Conservation (phyloP, 2,113 vertebrate species). For the Sphaerodactylus townsendi region DNA sequence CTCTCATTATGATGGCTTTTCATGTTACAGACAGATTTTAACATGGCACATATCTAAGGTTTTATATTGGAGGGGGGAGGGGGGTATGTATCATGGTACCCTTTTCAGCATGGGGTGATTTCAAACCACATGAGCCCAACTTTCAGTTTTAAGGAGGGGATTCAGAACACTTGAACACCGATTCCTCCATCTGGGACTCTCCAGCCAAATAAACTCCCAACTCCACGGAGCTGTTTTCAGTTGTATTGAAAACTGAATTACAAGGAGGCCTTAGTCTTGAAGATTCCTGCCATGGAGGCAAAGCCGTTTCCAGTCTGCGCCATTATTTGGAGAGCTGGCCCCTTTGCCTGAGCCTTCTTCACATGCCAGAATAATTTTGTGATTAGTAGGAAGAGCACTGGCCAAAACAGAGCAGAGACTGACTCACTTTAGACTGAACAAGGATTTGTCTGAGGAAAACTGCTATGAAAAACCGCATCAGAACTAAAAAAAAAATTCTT, state of each 20-base stretch:
- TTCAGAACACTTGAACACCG: not conserved
- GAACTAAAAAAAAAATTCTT: too few species aligned
- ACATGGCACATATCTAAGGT: not conserved
- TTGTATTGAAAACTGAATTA: not conserved
- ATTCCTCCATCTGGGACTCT: not conserved
- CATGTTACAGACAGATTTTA: not conserved
- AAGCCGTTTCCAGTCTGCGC: not conserved
- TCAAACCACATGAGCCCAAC: not conserved
- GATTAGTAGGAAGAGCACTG: too few species aligned
- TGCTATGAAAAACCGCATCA: too few species aligned
- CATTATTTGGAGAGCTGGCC: not conserved
- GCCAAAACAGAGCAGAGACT: not conserved
- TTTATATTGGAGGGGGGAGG: not conserved
- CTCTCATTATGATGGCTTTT: not conserved
- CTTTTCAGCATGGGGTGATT: not conserved
- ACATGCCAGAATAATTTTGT: not conserved
- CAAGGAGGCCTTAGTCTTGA: not conserved
- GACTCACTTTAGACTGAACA: not conserved
- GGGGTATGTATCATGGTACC: too few species aligned
- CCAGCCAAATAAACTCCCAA: not conserved
- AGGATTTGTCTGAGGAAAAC: not conserved
- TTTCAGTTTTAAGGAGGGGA: not conserved
- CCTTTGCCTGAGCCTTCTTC: not conserved
- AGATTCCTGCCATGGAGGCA: not conserved
- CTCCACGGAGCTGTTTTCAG: not conserved